phyloP scores from a whole-genome alignment of 2,113 vertebrate species.

The Rostratula benghalensis region DNA sequence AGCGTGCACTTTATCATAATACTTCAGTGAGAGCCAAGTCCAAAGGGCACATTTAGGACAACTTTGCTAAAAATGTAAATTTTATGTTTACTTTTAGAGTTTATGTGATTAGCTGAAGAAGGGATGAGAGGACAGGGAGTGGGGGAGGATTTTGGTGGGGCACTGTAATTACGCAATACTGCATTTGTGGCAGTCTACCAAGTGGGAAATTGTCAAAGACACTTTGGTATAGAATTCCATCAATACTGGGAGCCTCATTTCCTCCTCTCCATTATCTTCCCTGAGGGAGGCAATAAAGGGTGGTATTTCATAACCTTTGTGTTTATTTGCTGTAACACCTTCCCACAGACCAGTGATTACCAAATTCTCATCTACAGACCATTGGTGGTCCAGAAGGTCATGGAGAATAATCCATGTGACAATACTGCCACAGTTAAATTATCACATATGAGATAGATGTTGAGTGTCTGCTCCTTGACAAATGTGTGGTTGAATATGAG shows the following conservation, averaged over 20 bases:
- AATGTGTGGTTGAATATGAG: neutral
- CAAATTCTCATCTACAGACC: neutral
- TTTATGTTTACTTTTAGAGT: neutral
- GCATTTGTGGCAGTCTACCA: neutral
- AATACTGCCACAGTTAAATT: neutral
- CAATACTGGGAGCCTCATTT: neutral
- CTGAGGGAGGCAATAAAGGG: neutral
- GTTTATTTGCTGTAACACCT: neutral
- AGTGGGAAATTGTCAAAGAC: neutral
- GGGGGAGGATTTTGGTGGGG: no score
- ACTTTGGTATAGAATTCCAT: neutral
- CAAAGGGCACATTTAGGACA: neutral
- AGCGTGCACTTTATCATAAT: neutral
- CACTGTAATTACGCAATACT: neutral
- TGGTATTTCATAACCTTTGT: neutral
- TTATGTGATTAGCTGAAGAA: neutral
- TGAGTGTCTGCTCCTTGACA: neutral
- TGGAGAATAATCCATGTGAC: neutral
- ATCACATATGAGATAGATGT: accelerated
- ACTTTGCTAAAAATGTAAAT: neutral
- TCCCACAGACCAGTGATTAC: neutral
- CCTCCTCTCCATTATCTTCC: neutral
- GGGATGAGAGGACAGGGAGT: neutral
- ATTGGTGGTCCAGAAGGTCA: neutral
- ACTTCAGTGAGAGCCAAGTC: neutral